Base-by-base conservation (phyloP, 2,797 vertebrate genomes). In the Cryptoprocta ferox region DNA sequence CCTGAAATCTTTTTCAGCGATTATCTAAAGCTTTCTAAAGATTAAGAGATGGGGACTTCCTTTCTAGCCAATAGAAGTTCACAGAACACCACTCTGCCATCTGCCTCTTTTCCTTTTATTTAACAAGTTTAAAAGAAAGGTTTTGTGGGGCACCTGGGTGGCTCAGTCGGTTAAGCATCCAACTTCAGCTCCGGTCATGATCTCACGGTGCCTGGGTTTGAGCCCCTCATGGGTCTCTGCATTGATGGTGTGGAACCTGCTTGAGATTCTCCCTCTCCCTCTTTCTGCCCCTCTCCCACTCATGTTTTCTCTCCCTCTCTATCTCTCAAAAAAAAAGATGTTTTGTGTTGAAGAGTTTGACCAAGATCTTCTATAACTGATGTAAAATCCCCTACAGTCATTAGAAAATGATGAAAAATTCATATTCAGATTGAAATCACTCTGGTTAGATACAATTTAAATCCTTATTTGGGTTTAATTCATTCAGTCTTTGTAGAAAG, bases 371-470 rank as follows among this genome's bases (percentile, higher is more conserved):
- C 8, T 63, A 2, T 59, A 76, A 89, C 35, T 63, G 5, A 90
- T 86, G 91, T 42, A n/a, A 21, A 92, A 82, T 83, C 48, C 48
- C 50, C 45, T 30, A 15, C 5, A 81, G 48, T 15, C 37, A 56
- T 39, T 32, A 14, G 50, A 71, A 35, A 87, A 59, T 42, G 21
- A 75, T 84, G n/a, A 50, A 59, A 87, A 89, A 28, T 80, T 95
- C 35, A 71, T 78, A 87, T 85, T 94, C 32, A 63, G 39, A 13
- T 53, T 91, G n/a, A 87, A 93, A 85, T 82, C 10, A 6, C 18
- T 9, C 16, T 63, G 24, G 10, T 21, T 83, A n/a, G 26, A 65
- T 18, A 48, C 12, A 70, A 78, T 53, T 39, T 80, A 39, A 53
- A 5, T 78, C 83, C 39, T 70, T 71, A 26, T 56, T n/a, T 81